A percentile compares a stretch with the other conserved stretches of the same genome.
Conservation (phyloP, 2,888 invertebrate species). For the Rhingia rostrata region DNA sequence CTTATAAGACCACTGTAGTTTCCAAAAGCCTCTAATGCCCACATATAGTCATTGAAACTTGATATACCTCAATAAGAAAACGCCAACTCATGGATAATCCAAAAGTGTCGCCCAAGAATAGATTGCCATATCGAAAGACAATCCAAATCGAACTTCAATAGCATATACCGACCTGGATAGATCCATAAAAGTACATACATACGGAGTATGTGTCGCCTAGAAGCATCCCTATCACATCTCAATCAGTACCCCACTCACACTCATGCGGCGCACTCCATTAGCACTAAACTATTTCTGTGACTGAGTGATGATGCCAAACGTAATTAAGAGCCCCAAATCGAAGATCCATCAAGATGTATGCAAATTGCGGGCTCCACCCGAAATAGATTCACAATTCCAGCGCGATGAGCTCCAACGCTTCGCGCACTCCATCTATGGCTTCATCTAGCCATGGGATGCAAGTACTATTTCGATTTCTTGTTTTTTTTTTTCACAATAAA, state of each 20-base stretch:
- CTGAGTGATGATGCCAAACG: constrained; percentile 47
- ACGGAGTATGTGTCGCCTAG: constrained; percentile 7
- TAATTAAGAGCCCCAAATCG: constrained; percentile 69
- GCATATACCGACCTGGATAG: constrained; percentile 45
- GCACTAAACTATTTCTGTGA: constrained; percentile 51
- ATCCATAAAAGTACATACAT: constrained; percentile 62
- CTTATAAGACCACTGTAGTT: neutral
- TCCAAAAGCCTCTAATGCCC: neutral
- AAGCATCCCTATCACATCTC: constrained; percentile 61
- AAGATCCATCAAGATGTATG: constrained; percentile 65
- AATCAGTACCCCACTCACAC: constrained; percentile 42
- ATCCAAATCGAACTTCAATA: constrained; percentile 55
- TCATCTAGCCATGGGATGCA: neutral
- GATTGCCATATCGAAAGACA: constrained; percentile 18
- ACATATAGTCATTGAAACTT: constrained; percentile 35
- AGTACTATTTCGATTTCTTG: no score
- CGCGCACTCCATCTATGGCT: constrained; percentile 65
- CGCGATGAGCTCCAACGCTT: constrained; percentile 39
- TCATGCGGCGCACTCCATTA: constrained; percentile 21
- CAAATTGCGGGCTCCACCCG: constrained; percentile 44
- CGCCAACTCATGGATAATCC: constrained; percentile 6
- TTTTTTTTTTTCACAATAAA: constrained; percentile 37
- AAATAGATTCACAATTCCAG: constrained; percentile 71
- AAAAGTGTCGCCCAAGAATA: constrained; percentile 45
- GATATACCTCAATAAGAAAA: constrained; percentile 17